phyloP scores from a whole-genome alignment of 1,140 invertebrate species.

The Helicorthomorpha holstii region DNA sequence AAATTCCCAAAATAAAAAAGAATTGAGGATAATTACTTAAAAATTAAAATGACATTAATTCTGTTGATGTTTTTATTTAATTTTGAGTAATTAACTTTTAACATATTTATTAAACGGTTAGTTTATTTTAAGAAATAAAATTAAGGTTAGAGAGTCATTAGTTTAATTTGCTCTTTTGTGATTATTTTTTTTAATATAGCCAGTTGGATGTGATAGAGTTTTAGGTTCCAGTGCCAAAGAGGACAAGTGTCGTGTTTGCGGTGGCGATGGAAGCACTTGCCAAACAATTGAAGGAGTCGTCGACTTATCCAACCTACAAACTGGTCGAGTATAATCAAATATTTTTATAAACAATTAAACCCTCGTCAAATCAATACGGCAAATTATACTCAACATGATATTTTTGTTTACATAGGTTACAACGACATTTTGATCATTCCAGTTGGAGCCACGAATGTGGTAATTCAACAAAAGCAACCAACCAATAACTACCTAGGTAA shows the following conservation, averaged over 20 bases:
- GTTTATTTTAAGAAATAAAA: too few species aligned
- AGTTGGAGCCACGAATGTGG: slow-evolving; percentile 80
- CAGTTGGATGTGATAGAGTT: slow-evolving; percentile 88
- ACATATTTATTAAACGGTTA: too few species aligned
- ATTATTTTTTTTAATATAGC: slow-evolving; percentile 30
- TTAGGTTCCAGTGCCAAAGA: slow-evolving; percentile 68
- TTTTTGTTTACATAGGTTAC: slow-evolving; percentile 45
- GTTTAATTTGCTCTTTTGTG: not conserved
- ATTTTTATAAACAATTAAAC: too few species aligned
- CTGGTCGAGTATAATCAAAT: too few species aligned
- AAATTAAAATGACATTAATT: too few species aligned
- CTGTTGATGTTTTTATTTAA: not conserved
- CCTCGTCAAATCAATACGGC: too few species aligned
- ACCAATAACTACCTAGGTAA: slow-evolving; percentile 90
- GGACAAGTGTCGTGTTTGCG: slow-evolving; percentile 84
- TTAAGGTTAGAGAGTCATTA: too few species aligned
- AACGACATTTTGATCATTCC: slow-evolving; percentile 86
- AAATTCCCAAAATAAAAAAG: too few species aligned
- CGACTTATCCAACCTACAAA: slow-evolving; percentile 53
- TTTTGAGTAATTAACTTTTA: not conserved
- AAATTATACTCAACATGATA: not conserved
- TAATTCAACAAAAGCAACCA: slow-evolving; percentile 52
- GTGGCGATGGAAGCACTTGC: slow-evolving; percentile 75
- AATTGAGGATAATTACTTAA: too few species aligned
- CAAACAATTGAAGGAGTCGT: slow-evolving; percentile 60